These are phyloP conservation scores for Marisa cornuarietis DNA, from an alignment of 1,140 invertebrate genomes.

Conservation along the genomic window DNA sequence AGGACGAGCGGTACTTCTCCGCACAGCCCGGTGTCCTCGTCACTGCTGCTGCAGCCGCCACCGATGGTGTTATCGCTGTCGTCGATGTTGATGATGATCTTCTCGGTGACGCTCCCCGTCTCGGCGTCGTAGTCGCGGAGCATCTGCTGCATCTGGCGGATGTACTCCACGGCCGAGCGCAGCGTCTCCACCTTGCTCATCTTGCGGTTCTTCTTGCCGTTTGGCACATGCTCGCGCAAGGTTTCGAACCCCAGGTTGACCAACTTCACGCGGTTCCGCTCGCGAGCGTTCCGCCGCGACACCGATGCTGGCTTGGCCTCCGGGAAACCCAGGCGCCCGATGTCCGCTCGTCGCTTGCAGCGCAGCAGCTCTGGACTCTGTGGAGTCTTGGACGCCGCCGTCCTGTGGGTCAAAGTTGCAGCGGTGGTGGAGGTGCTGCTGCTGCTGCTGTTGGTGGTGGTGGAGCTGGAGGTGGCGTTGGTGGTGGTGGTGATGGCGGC, in stretches of 20 bases:
- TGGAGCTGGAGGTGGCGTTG: constrained; percentile 24
- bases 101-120: constrained; percentile 9
- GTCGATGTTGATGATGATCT: constrained; percentile 22
- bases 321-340: constrained; percentile 52
- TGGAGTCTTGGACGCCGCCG: not conserved
- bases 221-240: constrained; percentile 62
- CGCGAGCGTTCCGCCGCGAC: constrained; percentile 88
- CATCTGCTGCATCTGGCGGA: constrained; percentile 82
- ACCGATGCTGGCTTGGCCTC: constrained; percentile 80
- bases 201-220: constrained; percentile 69
- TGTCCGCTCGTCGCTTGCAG: constrained; percentile 58
- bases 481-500: constrained; percentile 28
- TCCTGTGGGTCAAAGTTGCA: constrained; percentile 12
- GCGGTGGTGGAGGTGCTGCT: not conserved
- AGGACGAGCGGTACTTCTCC: not conserved
- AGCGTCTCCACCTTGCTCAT: constrained; percentile 88
- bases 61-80: not conserved
- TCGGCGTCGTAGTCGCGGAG: constrained; percentile 69
- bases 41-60: constrained; percentile 5
- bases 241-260: constrained; percentile 77
- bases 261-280: constrained; percentile 93
- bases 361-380: constrained; percentile 49
- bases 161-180: constrained; percentile 92
- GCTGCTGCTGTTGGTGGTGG: constrained; percentile 21
- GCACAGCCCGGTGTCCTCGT: not conserved